Evolutionary conservation across 2,888 invertebrate species (phyloP).

Genomic region (Mystacides longicornis): DNA sequence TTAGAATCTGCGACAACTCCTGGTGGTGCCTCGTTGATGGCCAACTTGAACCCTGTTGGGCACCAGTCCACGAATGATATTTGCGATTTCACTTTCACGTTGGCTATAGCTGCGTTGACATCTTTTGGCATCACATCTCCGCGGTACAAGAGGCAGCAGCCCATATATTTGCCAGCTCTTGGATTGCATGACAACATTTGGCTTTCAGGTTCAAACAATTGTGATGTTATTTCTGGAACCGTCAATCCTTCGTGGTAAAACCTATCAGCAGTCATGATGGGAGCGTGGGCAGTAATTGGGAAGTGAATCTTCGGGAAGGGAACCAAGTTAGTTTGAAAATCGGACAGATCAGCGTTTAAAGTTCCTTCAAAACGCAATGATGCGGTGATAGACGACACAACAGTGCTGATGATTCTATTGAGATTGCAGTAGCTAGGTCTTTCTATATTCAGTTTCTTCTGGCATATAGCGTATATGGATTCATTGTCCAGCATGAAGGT

Average conservation of each 20-base stretch:
- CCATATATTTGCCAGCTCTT: constrained; percentile 81
- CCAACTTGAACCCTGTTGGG: constrained; percentile 86
- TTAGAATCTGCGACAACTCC: constrained; percentile 70
- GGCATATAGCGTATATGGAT: constrained; percentile 90
- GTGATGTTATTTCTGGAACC: constrained; percentile 75
- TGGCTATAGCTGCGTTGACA: constrained; percentile 75
- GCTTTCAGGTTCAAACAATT: constrained; percentile 82
- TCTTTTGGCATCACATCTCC: constrained; percentile 89
- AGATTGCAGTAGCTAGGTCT: constrained; percentile 78
- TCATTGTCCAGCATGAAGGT: constrained; percentile 95
- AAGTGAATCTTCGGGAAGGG: constrained; percentile 92
- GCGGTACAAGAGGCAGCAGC: constrained; percentile 76
- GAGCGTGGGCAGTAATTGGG: constrained; percentile 67
- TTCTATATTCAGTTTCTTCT: constrained; percentile 74
- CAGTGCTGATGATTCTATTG: constrained; percentile 77
- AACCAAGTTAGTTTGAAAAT: constrained; percentile 87
- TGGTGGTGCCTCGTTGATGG: constrained; percentile 80
- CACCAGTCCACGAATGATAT: constrained; percentile 94
- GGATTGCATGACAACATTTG: constrained; percentile 91
- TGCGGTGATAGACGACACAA: constrained; percentile 82
- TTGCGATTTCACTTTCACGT: constrained; percentile 65
- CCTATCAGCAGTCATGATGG: constrained; percentile 61
- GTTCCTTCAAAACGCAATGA: constrained; percentile 83
- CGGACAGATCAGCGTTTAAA: constrained; percentile 82
- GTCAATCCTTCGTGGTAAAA: constrained; percentile 68